Percentiles rank a stretch among this genome's conserved stretches.
These are phyloP conservation scores for Druceiella hillmani DNA, from an alignment of 2,888 invertebrate genomes.

Conservation along the genomic window DNA sequence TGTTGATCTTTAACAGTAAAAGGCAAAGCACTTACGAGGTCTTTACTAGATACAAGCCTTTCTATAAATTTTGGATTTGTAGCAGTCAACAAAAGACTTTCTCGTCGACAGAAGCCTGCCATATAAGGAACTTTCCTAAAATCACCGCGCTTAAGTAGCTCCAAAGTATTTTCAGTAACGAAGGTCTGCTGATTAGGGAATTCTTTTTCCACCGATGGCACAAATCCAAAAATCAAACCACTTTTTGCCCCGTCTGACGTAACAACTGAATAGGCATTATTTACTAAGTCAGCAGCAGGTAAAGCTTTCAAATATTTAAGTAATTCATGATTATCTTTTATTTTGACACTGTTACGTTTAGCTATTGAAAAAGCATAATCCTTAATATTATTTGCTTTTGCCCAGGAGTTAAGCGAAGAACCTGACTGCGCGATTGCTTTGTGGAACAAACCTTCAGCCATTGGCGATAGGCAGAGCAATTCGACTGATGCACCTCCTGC, in stretches of 20 bases:
- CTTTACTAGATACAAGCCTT: constrained; percentile 27
- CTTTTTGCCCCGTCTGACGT: constrained; percentile 29
- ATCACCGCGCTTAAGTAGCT: constrained; percentile 36
- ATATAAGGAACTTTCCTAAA: constrained; percentile 47
- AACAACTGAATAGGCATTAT: constrained; percentile 30
- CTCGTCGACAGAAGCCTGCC: constrained; percentile 43
- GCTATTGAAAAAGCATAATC: constrained; percentile 34
- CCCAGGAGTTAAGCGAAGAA: constrained; percentile 46
- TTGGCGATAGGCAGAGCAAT: constrained; percentile 39
- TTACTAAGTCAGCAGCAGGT: constrained; percentile 33
- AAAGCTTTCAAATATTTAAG: constrained; percentile 34
- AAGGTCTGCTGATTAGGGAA: constrained; percentile 40
- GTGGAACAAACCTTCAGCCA: constrained; percentile 47
- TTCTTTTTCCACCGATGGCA: constrained; percentile 39
- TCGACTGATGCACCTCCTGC: constrained; percentile 48
- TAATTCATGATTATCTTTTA: constrained; percentile 30
- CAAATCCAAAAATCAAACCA: constrained; percentile 46
- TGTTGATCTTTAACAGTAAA: constrained; percentile 30
- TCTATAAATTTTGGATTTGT: constrained; percentile 19
- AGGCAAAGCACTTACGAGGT: constrained; percentile 34
- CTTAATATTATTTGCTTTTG: constrained; percentile 29
- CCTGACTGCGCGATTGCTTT: constrained; percentile 53
- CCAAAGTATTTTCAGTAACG: constrained; percentile 36
- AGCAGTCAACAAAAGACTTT: constrained; percentile 38
- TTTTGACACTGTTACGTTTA: constrained; percentile 27